Evolutionary conservation across 2,113 vertebrate species (phyloP).

Genomic region (Calypte anna): DNA sequence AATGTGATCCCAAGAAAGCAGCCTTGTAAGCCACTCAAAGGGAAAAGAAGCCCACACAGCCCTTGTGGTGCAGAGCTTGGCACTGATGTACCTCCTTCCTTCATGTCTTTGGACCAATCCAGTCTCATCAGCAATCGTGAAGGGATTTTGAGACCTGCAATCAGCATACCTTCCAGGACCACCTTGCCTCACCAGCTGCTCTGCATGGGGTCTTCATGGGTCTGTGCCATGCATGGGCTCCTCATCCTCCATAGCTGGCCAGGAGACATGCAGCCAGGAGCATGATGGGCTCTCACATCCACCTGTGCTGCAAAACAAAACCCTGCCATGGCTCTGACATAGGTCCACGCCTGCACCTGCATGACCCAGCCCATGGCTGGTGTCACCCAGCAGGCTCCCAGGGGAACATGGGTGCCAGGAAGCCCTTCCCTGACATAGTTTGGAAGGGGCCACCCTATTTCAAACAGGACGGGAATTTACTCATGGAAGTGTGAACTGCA

Average conservation of each 20-base stretch:
- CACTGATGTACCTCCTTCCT: neutral
- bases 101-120: neutral
- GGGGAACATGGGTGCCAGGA: accelerated
- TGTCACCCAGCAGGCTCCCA: neutral
- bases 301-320: neutral
- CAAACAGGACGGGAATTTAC: neutral
- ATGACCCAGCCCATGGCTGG: neutral
- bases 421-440: neutral
- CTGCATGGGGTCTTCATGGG: accelerated
- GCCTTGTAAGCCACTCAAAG: neutral
- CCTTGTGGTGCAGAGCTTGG: neutral
- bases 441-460: neutral
- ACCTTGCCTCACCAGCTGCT: neutral
- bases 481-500: neutral
- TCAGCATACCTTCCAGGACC: neutral
- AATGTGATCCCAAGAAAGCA: neutral
- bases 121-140: accelerated
- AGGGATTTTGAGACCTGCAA: neutral
- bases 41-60: neutral
- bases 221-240: accelerated
- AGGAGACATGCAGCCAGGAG: accelerated
- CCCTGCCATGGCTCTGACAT: neutral
- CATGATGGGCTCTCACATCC: neutral
- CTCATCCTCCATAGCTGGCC: accelerated
- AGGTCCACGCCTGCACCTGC: neutral